Percentiles rank a stretch among this genome's conserved stretches.
Evolutionary conservation across 2,888 invertebrate genomes (phyloP).

Genomic region (Clistopyga incitator): DNA sequence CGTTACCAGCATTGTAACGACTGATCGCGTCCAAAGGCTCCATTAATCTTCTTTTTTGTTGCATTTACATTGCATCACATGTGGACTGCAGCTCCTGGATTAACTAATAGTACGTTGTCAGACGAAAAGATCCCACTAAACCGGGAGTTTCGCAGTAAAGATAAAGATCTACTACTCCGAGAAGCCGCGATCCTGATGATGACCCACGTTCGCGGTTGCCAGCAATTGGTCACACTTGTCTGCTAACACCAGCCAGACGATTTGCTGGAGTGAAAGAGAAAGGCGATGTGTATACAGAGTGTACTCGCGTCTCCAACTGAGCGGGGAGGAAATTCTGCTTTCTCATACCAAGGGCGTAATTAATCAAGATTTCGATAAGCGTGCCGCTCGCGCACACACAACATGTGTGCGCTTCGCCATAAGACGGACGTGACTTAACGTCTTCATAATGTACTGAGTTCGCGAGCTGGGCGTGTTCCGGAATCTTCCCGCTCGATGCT

Average conservation of each 20-base stretch:
- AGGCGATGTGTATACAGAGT: slow-evolving; percentile 16
- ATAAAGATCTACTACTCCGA: slow-evolving; percentile 46
- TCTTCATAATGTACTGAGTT: slow-evolving; percentile 52
- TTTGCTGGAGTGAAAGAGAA: slow-evolving; percentile 46
- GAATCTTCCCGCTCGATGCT: slow-evolving; percentile 24
- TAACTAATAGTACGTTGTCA: slow-evolving; percentile 33
- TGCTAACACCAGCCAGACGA: slow-evolving; percentile 29
- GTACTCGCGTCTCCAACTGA: slow-evolving; percentile 15
- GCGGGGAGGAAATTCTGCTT: slow-evolving; percentile 42
- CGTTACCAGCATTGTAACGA: not conserved
- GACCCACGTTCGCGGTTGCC: slow-evolving; percentile 49
- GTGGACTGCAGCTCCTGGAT: slow-evolving; percentile 3
- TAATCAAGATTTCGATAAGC: slow-evolving; percentile 68
- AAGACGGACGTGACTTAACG: slow-evolving; percentile 54
- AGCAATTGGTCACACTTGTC: slow-evolving; percentile 64
- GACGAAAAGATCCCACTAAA: slow-evolving; percentile 12
- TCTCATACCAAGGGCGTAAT: slow-evolving; percentile 55
- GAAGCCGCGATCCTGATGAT: slow-evolving; percentile 33
- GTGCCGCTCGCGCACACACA: slow-evolving; percentile 15
- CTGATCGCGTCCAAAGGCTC: not conserved
- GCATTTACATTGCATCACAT: slow-evolving; percentile 35
- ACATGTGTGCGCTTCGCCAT: slow-evolving; percentile 8
- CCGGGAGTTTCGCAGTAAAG: slow-evolving; percentile 41
- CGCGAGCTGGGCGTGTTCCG: slow-evolving; percentile 27
- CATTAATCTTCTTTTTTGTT: not conserved